Conservation (phyloP, 2,797 vertebrate genomes). For the Sciurus vulgaris region DNA sequence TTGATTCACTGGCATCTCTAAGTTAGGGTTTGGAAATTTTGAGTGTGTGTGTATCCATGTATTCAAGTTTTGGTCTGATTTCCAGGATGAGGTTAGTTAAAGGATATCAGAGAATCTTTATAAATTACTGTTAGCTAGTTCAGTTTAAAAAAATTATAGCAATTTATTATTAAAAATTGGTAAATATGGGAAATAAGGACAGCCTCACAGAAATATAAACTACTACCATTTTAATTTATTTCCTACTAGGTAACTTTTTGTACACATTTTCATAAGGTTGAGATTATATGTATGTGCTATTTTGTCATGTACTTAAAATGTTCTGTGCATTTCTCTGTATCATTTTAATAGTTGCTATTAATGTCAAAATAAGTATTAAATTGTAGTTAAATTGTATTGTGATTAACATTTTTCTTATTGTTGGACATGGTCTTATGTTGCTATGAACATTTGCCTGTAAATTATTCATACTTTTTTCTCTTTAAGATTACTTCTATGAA, state of each 20-base stretch:
- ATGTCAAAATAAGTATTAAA: background rate
- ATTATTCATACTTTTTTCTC: background rate
- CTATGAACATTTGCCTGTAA: background rate
- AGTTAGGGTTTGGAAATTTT: background rate
- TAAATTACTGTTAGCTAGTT: background rate
- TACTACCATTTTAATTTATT: conserved; percentile 6
- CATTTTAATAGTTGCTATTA: background rate
- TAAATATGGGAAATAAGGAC: conserved; percentile 46
- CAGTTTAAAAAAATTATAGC: background rate
- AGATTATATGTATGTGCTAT: background rate
- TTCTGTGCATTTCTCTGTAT: background rate
- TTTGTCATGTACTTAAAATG: conserved; percentile 21
- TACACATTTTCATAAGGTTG: background rate
- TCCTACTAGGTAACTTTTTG: background rate
- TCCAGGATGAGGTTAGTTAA: background rate
- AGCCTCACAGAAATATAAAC: conserved; percentile 1
- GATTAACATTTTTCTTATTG: background rate
- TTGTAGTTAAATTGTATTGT: background rate
- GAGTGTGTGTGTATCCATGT: background rate
- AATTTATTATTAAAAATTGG: conserved; percentile 42
- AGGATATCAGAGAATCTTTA: conserved; percentile 7
- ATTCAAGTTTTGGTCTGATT: conserved; percentile 33
- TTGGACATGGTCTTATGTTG: background rate
- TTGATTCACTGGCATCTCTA: background rate
- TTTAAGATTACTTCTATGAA: conserved; percentile 4